These are phyloP conservation scores for Ridgeia piscesae DNA, from an alignment of 1,140 invertebrate species.

Conservation along the genomic window DNA sequence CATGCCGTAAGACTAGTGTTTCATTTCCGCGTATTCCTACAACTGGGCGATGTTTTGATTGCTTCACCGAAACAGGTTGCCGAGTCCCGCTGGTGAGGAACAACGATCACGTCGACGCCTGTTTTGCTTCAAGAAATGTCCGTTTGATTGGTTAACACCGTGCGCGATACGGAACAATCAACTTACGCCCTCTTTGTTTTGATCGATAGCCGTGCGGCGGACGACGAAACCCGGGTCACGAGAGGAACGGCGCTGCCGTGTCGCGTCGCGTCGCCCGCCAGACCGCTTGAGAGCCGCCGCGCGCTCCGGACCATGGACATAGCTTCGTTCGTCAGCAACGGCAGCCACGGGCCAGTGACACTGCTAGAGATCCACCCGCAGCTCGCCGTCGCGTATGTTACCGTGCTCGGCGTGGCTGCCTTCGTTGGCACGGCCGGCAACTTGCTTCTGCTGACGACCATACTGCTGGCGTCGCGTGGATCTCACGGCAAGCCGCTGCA, in stretches of 20 bases:
- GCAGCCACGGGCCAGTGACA: neutral
- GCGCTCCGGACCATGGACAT: neutral
- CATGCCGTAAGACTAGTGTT: neutral
- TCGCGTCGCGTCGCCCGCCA: too few relatives aligned
- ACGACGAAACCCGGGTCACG: neutral
- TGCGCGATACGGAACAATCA: neutral
- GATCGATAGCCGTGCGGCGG: neutral
- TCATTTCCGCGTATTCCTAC: neutral
- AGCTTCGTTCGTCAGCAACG: neutral
- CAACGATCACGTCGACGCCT: neutral
- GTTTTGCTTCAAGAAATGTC: neutral
- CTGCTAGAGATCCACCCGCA: neutral
- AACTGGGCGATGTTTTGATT: neutral
- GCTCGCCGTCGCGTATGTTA: neutral
- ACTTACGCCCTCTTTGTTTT: neutral
- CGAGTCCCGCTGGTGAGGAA: neutral
- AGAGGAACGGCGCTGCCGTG: neutral
- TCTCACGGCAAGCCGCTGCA: neutral
- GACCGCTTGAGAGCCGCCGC: neutral
- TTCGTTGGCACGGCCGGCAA: conserved; percentile 9
- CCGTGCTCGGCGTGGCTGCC: conserved; percentile 8
- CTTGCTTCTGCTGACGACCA: neutral
- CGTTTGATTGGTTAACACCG: neutral
- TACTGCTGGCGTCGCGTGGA: neutral
- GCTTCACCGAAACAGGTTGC: neutral